These are phyloP conservation scores for Adelognathus sp. DNA, from an alignment of 2,888 invertebrate genomes.

Conservation along the genomic window DNA sequence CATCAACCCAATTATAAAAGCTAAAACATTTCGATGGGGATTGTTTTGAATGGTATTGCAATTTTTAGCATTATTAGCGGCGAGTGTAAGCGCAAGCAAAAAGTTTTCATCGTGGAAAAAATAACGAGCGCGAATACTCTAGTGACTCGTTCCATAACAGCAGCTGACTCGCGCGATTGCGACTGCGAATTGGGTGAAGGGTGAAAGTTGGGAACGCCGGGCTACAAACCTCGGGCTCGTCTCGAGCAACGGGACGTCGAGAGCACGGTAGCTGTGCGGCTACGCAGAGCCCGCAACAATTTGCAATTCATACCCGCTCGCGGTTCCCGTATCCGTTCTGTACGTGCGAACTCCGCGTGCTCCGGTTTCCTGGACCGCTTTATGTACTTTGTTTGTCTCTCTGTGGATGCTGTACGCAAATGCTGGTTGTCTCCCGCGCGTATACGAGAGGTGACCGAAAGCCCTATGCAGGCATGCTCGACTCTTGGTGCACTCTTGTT, in stretches of 20 bases:
- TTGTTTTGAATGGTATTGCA: not conserved
- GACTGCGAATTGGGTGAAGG: constrained; percentile 40
- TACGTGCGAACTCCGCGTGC: constrained; percentile 1
- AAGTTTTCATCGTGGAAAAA: constrained; percentile 27
- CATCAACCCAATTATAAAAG: constrained; percentile 17
- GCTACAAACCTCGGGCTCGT: constrained; percentile 39
- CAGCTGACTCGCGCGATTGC: constrained; percentile 32
- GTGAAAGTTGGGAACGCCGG: constrained; percentile 53
- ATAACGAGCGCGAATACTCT: constrained; percentile 13
- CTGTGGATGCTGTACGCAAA: constrained; percentile 33
- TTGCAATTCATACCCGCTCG: constrained; percentile 61
- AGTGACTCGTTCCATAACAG: constrained; percentile 24
- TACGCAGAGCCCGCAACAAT: constrained; percentile 57
- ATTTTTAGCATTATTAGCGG: constrained; percentile 23
- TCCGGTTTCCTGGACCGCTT: constrained; percentile 3
- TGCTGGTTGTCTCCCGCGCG: constrained; percentile 35
- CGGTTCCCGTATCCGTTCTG: constrained; percentile 27
- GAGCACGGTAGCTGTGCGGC: not conserved
- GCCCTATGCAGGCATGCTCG: constrained; percentile 32
- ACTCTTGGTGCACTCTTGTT: constrained; percentile 15
- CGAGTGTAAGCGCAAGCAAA: not conserved
- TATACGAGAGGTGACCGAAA: constrained; percentile 12
- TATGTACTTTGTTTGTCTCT: constrained; percentile 22
- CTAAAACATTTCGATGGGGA: constrained; percentile 13
- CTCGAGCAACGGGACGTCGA: not conserved